A percentile compares a stretch with the other conserved stretches of the same genome.
Evolutionary conservation across 2,888 invertebrate genomes (phyloP).

Genomic region (Acrobasis consociella): DNA sequence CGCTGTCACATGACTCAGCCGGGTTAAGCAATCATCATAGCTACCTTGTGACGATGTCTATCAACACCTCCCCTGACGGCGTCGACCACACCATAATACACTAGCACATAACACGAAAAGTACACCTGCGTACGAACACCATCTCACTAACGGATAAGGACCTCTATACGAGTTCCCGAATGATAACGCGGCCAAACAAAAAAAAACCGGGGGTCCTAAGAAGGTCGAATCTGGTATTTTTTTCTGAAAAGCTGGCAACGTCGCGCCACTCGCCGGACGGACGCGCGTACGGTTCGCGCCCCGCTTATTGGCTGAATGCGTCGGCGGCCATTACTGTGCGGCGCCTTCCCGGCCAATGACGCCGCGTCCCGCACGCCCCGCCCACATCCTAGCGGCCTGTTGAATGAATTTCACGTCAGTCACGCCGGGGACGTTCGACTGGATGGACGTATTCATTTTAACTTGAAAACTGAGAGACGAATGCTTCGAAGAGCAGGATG

Average conservation of each 20-base stretch:
- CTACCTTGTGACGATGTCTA: slow-evolving; percentile 78
- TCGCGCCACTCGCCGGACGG: slow-evolving; percentile 70
- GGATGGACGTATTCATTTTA: slow-evolving; percentile 43
- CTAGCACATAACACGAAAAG: slow-evolving; percentile 66
- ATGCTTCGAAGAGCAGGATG: slow-evolving; percentile 38
- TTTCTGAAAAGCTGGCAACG: slow-evolving; percentile 80
- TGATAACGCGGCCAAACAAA: slow-evolving; percentile 81
- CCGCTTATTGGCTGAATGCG: slow-evolving; percentile 79
- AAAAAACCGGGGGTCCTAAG: slow-evolving; percentile 80
- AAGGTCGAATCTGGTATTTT: slow-evolving; percentile 82
- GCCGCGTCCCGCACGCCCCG: slow-evolving; percentile 78
- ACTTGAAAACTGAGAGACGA: slow-evolving; percentile 34
- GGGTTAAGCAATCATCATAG: slow-evolving; percentile 43
- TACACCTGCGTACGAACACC: slow-evolving; percentile 68
- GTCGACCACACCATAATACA: slow-evolving; percentile 80
- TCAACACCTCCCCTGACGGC: slow-evolving; percentile 76
- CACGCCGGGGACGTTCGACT: slow-evolving; percentile 52
- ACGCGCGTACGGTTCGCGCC: slow-evolving; percentile 78
- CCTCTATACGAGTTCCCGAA: slow-evolving; percentile 72
- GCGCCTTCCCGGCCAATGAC: slow-evolving; percentile 70
- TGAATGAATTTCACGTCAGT: slow-evolving; percentile 77
- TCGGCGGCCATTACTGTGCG: slow-evolving; percentile 76
- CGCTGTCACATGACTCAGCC: slow-evolving; percentile 46
- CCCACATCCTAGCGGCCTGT: slow-evolving; percentile 75
- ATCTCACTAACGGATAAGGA: slow-evolving; percentile 76